Base-by-base conservation (phyloP, 1,140 invertebrate species). In the Drosophila nigromelanica region DNA sequence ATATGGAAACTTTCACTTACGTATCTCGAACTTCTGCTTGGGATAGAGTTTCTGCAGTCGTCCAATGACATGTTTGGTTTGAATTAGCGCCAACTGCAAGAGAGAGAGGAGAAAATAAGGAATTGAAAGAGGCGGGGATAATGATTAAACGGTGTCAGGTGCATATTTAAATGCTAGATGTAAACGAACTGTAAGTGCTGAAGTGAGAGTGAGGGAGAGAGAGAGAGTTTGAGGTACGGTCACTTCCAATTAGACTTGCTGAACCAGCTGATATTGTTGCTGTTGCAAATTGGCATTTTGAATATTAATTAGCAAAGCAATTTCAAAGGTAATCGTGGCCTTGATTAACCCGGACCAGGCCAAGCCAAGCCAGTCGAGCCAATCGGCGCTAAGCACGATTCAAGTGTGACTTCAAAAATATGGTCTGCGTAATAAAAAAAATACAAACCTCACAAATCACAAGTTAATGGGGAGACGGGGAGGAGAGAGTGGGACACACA, bases 81-180 rank as follows among this genome's bases (percentile, higher is more conserved):
- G 96, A 89, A 96, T 96, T 21, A 96, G 91, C 15, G 96, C 96
- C 76, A 97, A 92, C 95, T 96, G 92, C 80, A 95, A 95, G 42
- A 58, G 47, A 60, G 27, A 39, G 48, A 51, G 55, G 12, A 45
- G n/a, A 33, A 15, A 42, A 12, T 1, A 8, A n/a, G 14, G 11
- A 51, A 24, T 3, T 37, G n/a, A 14, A 8, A 4, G 18, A 48
- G 47, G 8, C 33, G 56, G 15, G 21, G n/a, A 11, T 5, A 39
- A 40, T 50, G 12, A 48, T 33, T 50, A 33, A 43, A 43, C 11
- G 39, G 12, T 21, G 11, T 43, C 30, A 47, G 18, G 15, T 45
- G 58, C 58, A 47, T 43, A 64, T 63, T 56, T 62, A 58, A 74
- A 79, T 78, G 59, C 14, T 48, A 79, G 55, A 70, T 79, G 77